Conservation (phyloP, 1,140 invertebrate species). For the Dreissena rostriformis region DNA sequence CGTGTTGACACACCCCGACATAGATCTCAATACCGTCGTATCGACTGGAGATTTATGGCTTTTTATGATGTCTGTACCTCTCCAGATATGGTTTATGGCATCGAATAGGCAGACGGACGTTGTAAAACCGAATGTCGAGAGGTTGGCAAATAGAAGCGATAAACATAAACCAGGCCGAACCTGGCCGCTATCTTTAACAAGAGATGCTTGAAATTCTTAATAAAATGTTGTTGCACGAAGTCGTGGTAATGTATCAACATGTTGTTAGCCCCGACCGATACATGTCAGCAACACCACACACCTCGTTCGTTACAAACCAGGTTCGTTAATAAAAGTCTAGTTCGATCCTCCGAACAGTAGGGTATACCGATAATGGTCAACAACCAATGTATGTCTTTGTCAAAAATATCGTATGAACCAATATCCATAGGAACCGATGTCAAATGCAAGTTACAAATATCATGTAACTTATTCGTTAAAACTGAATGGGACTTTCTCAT, state of each 20-base stretch:
- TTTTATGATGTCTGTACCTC: background rate
- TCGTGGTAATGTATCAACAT: background rate
- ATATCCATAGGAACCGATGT: no score
- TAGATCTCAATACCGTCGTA: background rate
- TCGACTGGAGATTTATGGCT: background rate
- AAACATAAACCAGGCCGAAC: conserved; percentile 3
- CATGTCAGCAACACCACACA: background rate
- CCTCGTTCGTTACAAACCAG: background rate
- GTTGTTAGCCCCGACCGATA: background rate
- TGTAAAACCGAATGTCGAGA: background rate
- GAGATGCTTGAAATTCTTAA: conserved; percentile 7
- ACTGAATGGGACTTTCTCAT: no score
- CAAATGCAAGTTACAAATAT: no score
- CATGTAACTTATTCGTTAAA: no score
- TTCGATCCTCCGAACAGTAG: background rate
- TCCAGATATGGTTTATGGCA: conserved; percentile 7
- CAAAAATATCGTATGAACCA: no score
- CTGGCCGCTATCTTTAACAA: background rate
- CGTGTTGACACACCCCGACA: no score
- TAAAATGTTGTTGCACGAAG: background rate
- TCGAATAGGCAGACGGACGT: background rate
- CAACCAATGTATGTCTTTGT: no score
- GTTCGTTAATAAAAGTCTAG: no score
- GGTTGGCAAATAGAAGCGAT: background rate
- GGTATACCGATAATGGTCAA: background rate